Evolutionary conservation across 2,888 invertebrate species (phyloP).

Genomic region (Galerucella calmariensis): DNA sequence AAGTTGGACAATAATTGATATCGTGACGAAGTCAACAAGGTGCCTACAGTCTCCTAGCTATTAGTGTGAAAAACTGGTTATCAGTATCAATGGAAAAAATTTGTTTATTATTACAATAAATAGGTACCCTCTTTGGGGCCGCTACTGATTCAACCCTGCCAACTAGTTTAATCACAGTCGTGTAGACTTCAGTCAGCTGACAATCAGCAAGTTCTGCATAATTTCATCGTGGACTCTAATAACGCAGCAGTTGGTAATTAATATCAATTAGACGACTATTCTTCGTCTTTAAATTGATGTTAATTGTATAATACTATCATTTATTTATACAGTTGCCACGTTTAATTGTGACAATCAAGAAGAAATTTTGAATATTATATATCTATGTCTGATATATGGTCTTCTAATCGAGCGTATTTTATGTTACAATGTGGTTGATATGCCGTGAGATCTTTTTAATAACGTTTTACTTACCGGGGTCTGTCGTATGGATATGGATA

Average conservation of each 20-base stretch:
- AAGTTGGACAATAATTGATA: too few relatives aligned
- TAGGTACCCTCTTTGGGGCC: neutral
- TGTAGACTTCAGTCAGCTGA: slow-evolving; percentile 51
- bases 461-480: too few relatives aligned
- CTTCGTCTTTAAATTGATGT: slow-evolving; percentile 45
- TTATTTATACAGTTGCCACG: slow-evolving; percentile 37
- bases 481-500: too few relatives aligned
- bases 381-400: slow-evolving; percentile 20
- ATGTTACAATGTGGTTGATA: neutral
- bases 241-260: slow-evolving; percentile 57
- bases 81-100: too few relatives aligned
- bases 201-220: slow-evolving; percentile 57
- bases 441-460: neutral
- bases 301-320: slow-evolving; percentile 42
- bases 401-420: neutral
- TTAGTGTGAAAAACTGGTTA: too few relatives aligned
- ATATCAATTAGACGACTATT: slow-evolving; percentile 57
- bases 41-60: too few relatives aligned
- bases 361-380: slow-evolving; percentile 34
- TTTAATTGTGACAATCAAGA: slow-evolving; percentile 39
- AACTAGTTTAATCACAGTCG: slow-evolving; percentile 51
- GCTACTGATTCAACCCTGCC: slow-evolving; percentile 7
- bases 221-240: slow-evolving; percentile 58
- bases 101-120: neutral
- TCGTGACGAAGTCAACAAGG: too few relatives aligned